A percentile compares a stretch with the other conserved stretches of the same genome.
Conservation (phyloP, 2,888 invertebrate genomes). For the Margaritifera margaritifera region DNA sequence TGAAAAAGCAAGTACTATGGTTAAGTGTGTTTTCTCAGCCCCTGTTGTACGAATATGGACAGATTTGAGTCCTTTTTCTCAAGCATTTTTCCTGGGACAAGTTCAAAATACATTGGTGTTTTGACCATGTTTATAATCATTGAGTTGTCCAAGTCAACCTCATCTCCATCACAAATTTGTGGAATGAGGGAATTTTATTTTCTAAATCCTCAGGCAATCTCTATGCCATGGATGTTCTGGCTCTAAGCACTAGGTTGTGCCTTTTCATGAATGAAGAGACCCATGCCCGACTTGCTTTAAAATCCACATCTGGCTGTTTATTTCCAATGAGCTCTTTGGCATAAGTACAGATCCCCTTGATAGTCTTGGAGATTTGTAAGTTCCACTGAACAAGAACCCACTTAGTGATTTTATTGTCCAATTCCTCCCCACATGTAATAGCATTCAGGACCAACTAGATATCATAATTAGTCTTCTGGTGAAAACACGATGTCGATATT, state of each 20-base stretch:
- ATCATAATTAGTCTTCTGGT: no score
- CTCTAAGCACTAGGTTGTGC: constrained; percentile 10
- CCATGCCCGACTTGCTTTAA: constrained; percentile 19
- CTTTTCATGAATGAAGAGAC: constrained; percentile 13
- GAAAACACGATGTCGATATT: no score
- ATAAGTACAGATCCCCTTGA: constrained; percentile 10
- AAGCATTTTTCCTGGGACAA: constrained; percentile 16
- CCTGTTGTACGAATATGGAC: constrained; percentile 14
- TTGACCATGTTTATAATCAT: constrained; percentile 30
- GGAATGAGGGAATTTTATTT: no score
- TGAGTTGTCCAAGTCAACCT: constrained; percentile 24
- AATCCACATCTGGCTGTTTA: no score
- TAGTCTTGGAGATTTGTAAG: constrained; percentile 13
- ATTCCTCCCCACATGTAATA: constrained; percentile 5
- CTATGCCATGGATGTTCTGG: constrained; percentile 14
- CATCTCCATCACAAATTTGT: constrained; percentile 10
- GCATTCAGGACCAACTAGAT: not conserved
- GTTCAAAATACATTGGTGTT: constrained; percentile 14
- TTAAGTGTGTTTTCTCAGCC: constrained; percentile 21
- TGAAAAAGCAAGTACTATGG: constrained; percentile 11
- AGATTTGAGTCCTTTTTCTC: constrained; percentile 10
- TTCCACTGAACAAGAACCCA: constrained; percentile 17
- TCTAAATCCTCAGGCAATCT: no score
- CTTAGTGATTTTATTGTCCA: no score
- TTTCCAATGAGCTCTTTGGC: constrained; percentile 4